Percentiles rank a stretch among this genome's conserved stretches.
Evolutionary conservation across 2,797 vertebrate species (phyloP).

Genomic region (Salarias fasciatus): DNA sequence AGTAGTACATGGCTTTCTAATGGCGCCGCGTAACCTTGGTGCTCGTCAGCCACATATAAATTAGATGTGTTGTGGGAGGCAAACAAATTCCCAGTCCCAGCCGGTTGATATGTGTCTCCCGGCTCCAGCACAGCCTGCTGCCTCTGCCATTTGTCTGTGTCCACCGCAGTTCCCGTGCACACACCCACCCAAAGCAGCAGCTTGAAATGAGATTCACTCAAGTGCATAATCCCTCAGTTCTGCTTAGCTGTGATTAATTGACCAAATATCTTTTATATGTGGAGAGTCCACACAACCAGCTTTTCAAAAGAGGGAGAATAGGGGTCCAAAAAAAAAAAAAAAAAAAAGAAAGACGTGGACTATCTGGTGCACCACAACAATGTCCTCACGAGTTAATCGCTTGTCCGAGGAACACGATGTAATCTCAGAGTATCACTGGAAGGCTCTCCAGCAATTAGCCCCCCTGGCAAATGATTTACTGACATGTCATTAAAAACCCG

Average conservation of each 20-base stretch:
- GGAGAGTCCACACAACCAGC: slow-evolving; percentile 49
- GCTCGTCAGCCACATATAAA: slow-evolving; percentile 57
- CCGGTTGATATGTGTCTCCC: slow-evolving; percentile 51
- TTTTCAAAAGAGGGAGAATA: slow-evolving; percentile 9
- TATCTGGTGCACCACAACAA: slow-evolving; percentile 16
- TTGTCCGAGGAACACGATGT: slow-evolving; percentile 27
- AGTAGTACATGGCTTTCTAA: slow-evolving; percentile 55
- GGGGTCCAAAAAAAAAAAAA: too few relatives aligned
- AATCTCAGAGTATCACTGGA: slow-evolving; percentile 42
- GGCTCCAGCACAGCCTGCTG: slow-evolving; percentile 44
- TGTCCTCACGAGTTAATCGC: slow-evolving; percentile 20
- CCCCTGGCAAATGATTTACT: slow-evolving; percentile 63
- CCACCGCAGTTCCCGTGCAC: slow-evolving; percentile 43
- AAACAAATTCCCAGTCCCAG: slow-evolving; percentile 48
- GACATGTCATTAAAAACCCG: slow-evolving; percentile 63
- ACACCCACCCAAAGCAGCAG: slow-evolving; percentile 67
- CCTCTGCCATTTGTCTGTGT: slow-evolving; percentile 74
- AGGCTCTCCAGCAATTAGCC: slow-evolving; percentile 59
- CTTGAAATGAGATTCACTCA: slow-evolving; percentile 83
- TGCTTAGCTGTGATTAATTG: slow-evolving; percentile 82
- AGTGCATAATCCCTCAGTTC: slow-evolving; percentile 80
- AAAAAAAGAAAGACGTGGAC: not conserved
- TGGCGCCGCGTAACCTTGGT: slow-evolving; percentile 58
- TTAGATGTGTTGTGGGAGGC: slow-evolving; percentile 49
- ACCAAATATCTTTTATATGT: slow-evolving; percentile 65